Percentiles rank a stretch among this genome's conserved stretches.
Evolutionary conservation across 2,113 vertebrate species (phyloP).

Genomic region (Atherinomorus stipes): DNA sequence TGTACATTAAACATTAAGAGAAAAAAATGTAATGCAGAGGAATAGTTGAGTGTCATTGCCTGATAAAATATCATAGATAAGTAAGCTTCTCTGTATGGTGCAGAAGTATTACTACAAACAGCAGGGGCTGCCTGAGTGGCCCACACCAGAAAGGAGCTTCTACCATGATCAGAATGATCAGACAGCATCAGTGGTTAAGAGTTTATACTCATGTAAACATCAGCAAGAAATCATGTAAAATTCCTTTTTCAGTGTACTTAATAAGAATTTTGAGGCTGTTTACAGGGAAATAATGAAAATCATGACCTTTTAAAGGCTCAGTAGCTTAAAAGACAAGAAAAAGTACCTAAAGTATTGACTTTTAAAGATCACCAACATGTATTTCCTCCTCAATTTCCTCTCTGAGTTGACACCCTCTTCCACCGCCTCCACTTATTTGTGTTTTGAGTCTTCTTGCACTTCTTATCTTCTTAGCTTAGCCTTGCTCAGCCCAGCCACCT

Average conservation of each 20-base stretch:
- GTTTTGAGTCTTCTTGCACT: slow-evolving; percentile 13
- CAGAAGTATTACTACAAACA: background rate
- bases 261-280: background rate
- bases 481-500: background rate
- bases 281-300: background rate
- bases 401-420: slow-evolving; percentile 15
- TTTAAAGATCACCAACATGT: background rate
- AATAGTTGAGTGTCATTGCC: background rate
- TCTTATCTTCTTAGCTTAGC: slow-evolving; percentile 5
- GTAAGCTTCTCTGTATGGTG: background rate
- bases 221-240: background rate
- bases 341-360: background rate
- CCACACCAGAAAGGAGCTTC: background rate
- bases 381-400: slow-evolving; percentile 1
- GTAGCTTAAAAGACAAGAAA: background rate
- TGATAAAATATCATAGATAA: background rate
- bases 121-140: background rate
- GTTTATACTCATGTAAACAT: background rate
- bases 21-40: too few relatives aligned
- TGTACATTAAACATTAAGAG: background rate
- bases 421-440: background rate
- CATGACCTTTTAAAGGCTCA: background rate
- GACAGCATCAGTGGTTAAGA: background rate
- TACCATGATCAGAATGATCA: background rate
- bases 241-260: background rate